A percentile compares a stretch with the other conserved stretches of the same genome.
Conservation (phyloP, 2,113 vertebrate genomes). For the Myocastor coypus region DNA sequence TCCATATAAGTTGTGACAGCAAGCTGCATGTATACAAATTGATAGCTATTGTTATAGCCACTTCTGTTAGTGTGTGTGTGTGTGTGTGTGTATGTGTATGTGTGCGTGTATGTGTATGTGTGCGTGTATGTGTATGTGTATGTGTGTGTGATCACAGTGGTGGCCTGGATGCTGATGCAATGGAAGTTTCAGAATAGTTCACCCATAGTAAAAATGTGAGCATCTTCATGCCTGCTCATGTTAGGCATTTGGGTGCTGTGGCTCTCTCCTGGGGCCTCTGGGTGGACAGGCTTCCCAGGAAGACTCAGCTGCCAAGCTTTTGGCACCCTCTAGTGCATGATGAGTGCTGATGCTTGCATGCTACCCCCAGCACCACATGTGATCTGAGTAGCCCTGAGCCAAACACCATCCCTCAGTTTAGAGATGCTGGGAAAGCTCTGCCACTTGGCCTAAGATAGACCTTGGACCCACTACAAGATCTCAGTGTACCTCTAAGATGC, state of each 20-base stretch:
- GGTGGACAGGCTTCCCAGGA: background rate
- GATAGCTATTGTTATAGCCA: background rate
- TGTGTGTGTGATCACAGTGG: too few species aligned
- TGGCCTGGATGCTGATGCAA: too few species aligned
- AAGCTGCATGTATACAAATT: background rate
- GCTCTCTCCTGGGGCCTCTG: background rate
- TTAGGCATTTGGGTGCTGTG: background rate
- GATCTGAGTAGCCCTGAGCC: too few species aligned
- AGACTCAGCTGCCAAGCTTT: background rate
- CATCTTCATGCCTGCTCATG: background rate
- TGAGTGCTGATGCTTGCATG: background rate
- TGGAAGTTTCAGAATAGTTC: background rate
- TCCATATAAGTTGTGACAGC: background rate
- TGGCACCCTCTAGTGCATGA: constrained; percentile 75
- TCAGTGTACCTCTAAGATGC: fast-evolving
- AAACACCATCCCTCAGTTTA: fast-evolving
- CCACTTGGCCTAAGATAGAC: background rate
- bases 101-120: too few species aligned
- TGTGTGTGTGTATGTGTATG: too few species aligned
- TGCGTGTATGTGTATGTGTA: too few species aligned
- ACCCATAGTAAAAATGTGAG: background rate
- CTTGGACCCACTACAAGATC: background rate
- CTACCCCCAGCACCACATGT: background rate
- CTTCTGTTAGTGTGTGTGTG: background rate
- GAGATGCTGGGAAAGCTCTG: background rate